phyloP scores from a whole-genome alignment of 2,797 vertebrate species.

The Dendrocincla fuliginosa region DNA sequence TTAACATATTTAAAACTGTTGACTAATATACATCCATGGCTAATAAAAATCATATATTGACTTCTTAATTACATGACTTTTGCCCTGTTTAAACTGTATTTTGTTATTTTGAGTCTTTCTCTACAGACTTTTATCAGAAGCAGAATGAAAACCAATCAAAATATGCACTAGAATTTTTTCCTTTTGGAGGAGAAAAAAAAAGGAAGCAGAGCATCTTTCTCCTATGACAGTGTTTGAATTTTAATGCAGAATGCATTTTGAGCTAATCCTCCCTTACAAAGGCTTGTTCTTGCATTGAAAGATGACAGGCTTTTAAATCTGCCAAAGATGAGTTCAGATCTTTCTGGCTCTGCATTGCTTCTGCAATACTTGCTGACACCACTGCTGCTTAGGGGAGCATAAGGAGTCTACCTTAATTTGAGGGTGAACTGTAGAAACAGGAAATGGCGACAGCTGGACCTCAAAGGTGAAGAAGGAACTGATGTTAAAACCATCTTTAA shows the following conservation, averaged over 20 bases:
- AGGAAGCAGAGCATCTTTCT: not conserved
- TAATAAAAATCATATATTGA: not conserved
- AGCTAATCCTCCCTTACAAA: constrained; percentile 37
- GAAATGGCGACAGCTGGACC: not conserved
- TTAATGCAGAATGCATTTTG: constrained; percentile 35
- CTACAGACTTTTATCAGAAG: not conserved
- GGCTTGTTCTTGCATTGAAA: not conserved
- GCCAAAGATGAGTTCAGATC: not conserved
- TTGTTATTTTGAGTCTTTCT: not conserved
- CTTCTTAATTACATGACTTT: not conserved
- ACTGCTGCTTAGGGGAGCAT: not conserved
- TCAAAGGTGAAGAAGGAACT: not conserved
- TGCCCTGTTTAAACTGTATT: not conserved
- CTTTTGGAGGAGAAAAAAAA: not conserved
- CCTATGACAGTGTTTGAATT: constrained; percentile 12
- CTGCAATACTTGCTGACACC: constrained; percentile 7
- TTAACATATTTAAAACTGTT: not conserved
- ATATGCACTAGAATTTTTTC: not conserved
- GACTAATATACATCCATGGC: not conserved
- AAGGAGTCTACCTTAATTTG: not conserved
- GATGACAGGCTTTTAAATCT: constrained; percentile 37
- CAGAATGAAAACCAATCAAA: constrained; percentile 1
- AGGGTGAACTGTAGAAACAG: not conserved
- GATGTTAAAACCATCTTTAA: not conserved
- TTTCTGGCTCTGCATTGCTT: not conserved